Evolutionary conservation across 1,140 invertebrate species (phyloP), one percentile per base, ranked within the genome.

Genomic region (Holotrichia oblita): DNA sequence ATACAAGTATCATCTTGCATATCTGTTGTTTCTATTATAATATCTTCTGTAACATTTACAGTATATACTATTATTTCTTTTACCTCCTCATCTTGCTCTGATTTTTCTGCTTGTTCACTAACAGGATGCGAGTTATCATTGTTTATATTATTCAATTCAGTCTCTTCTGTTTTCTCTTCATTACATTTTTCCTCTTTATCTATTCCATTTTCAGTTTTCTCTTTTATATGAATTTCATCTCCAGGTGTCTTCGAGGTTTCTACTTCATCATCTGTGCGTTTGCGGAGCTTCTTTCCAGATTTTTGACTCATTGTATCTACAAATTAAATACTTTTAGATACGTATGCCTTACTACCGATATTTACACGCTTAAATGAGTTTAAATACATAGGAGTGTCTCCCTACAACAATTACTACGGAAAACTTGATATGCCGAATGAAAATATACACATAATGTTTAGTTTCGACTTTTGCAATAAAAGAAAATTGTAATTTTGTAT

Each of bases 231-330:
- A 12, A 22, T 34, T 27, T 34, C 61, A 9, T 69, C 61, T 14
- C 17, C 44, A 34, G 22, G 12, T 3, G 22, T 6, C 48, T 55
- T 14, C 22, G 24, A 34, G 6, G 61, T 27, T 10, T 69, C 61
- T 34, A 10, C 22, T 69, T 69, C 61, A 69, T 69, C 61, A 69
- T 69, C 61, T 69, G 8, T 9, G 27, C 61, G 61, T 69, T 69
- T 69, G 61, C 61, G 61, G 24, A 69, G 61, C 22, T 69, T 69
- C 22, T 69, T 69, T 69, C 61, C 61, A 69, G 22, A 1, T 22
- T 69, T 69, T 27, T 69, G 61, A 69, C 61, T 69, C 61, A 69
- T 69, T 69, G 61, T 69, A 22, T 14, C 61, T 69, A 20, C 8
- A 69, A 69, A 69, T 69, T 22, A 69, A 69, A 34, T 3, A 34